Evolutionary conservation across 2,888 invertebrate genomes (phyloP).

Genomic region (Nemotelus nigrinus): DNA sequence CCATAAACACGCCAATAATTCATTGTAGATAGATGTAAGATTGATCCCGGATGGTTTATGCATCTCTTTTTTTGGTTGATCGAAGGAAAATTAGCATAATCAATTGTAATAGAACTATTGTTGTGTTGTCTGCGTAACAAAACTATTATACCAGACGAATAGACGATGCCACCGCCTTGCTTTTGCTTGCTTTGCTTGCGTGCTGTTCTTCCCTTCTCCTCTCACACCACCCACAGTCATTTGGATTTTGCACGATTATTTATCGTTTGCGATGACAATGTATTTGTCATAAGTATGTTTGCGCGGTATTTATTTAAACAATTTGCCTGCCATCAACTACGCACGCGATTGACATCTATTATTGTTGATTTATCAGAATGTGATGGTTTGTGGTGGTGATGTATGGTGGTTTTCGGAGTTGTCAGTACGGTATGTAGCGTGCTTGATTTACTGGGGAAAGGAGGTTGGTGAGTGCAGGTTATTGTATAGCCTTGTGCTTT

Average conservation of each 20-base stretch:
- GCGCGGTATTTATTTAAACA: conserved; percentile 5
- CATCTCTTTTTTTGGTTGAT: too few species aligned
- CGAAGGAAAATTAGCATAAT: conserved; percentile 11
- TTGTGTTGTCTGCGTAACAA: conserved; percentile 6
- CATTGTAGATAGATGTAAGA: not conserved
- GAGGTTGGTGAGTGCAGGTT: too few species aligned
- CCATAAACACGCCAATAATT: conserved; percentile 17
- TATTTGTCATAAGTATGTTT: not conserved
- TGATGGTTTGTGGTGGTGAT: not conserved
- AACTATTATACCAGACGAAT: not conserved
- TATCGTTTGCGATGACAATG: not conserved
- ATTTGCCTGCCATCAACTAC: conserved; percentile 9
- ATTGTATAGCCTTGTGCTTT: too few species aligned
- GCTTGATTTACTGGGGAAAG: too few species aligned
- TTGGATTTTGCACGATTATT: not conserved
- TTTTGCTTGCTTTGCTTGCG: too few species aligned
- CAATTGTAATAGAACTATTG: conserved; percentile 17
- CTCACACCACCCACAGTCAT: too few species aligned
- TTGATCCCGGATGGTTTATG: too few species aligned
- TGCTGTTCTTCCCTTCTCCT: too few species aligned
- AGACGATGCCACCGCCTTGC: too few species aligned
- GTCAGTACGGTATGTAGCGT: too few species aligned
- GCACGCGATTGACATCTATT: conserved; percentile 20
- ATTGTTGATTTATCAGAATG: not conserved
- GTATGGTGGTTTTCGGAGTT: too few species aligned